Evolutionary conservation across 2,888 invertebrate species (phyloP), one percentile per base, ranked within the genome.

Genomic region (Andrena dorsata): DNA sequence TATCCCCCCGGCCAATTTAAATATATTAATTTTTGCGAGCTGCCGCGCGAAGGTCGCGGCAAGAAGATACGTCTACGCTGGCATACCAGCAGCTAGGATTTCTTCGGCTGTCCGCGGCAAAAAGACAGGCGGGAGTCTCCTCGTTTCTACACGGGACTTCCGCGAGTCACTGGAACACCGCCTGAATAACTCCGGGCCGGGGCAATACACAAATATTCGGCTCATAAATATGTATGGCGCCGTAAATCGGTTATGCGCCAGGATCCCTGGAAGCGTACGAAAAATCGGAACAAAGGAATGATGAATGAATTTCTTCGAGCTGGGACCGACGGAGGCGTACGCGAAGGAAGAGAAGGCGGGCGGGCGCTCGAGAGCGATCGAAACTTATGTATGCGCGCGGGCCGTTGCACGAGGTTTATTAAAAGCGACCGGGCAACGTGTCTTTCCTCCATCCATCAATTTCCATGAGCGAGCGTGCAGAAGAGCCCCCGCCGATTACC

Each of bases 221-320:
- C 65, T 77, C 65, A 69, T 77, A 82, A 76, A 81, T 76, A 82
- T 76, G 80, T 72, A 76, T 69, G 10, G 41, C 32, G 51, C 66
- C 32, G 41, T 70, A 71, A 76, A 80, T 82, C 82, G 60, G 76
- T 76, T 80, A 69, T 65, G 76, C 63, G 76, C n/a, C 76, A 53
- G 65, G 60, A 73, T 53, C 51, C 63, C 16, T 63, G 72, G 56
- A 56, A 68, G 20, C 56, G 64, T 63, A 73, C 64, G 30, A 53
- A 41, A 63, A 47, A 75, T 49, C 26, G 53, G 61, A 68, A 56
- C 32, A 69, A 63, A 76, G 64, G 76, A 35, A 69, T 69, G 63
- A 76, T 49, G 69, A 79, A 69, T 28, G 78, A 79, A 69, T 30
- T 47, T 41, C 51, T 20, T 23, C 10, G 66, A 30, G 26, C 28